Evolutionary conservation across 2,113 vertebrate genomes (phyloP), one percentile per base, ranked within the genome.

Genomic region (Isurus oxyrinchus): DNA sequence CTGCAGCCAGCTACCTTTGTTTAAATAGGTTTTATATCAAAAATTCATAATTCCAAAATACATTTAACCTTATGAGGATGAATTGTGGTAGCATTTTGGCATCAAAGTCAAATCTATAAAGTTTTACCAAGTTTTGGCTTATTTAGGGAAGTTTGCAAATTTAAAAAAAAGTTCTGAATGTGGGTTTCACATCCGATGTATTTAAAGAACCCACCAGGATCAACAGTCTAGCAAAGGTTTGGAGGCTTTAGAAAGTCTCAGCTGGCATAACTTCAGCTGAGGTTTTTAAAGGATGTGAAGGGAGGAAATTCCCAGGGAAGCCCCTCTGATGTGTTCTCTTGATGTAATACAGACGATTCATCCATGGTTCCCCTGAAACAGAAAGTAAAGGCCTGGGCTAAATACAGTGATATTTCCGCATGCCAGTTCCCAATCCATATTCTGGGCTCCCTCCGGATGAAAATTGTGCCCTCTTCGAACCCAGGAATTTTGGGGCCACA

Each of bases 1-100:
- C 49, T 69, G 53, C 67, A 53, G 66, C 27, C 40, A 35, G 67
- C 93, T 69, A 69, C 10, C 61, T 69, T 66, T 95, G 21, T 53
- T 95, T 49, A 44, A 95, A 72, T 53, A 72, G 55, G n/a, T 2
- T 66, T 49, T 16, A 11, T 16, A 69, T 72, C 27, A 23, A 95
- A 95, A 95, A 53, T 95, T 67, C 44, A 95, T 27, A 53, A 53
- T 67, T 72, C 25, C 94, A 95, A 95, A 95, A 14, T 72, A 14
- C 66, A 95, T 49, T 76, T 35, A 35, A 0, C 27, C 57, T 61
- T 59, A 35, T 59, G 27, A 72, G 10, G 67, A 19, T 72, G 8
- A 95, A 72, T 72, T 72, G 3, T 27, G 40, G 10, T 69, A 53
- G 14, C 13, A 5, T 53, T 61, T 49, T 72, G 44, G 14, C 66